phyloP scores from a whole-genome alignment of 23 tunicate species.

The Halocynthia roretzi region DNA sequence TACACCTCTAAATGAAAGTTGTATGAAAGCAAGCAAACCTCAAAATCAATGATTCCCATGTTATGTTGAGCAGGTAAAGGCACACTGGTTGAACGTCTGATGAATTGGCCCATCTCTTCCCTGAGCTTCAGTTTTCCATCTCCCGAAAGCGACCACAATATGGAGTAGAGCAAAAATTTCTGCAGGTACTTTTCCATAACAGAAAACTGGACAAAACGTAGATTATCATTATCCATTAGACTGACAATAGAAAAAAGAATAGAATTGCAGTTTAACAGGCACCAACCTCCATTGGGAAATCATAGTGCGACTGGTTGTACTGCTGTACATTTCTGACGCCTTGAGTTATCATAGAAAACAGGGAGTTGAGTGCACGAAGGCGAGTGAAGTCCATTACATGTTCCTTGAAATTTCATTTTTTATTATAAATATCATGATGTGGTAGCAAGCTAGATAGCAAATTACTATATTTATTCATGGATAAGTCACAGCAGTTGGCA shows the following conservation, averaged over 20 bases:
- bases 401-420: conserved; percentile 8
- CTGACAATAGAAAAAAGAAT: not conserved
- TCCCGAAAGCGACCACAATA: conserved; percentile 95
- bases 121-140: conserved; percentile 90
- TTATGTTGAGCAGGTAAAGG: conserved; percentile 73
- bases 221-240: not conserved
- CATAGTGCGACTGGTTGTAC: conserved; percentile 75
- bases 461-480: no score
- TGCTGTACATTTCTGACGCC: conserved; percentile 90
- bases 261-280: not conserved
- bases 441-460: no score
- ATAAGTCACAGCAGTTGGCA: no score
- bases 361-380: conserved; percentile 70
- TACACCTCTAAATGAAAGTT: no score
- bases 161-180: conserved; percentile 78
- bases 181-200: conserved; percentile 90
- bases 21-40: conserved; percentile 33
- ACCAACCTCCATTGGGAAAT: conserved; percentile 77
- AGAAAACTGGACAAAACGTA: not conserved
- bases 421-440: no score
- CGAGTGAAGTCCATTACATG: conserved; percentile 93
- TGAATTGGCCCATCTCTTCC: conserved; percentile 80
- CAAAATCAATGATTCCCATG: conserved; percentile 80
- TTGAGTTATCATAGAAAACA: conserved; percentile 92
- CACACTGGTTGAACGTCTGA: conserved; percentile 77